These are phyloP conservation scores for Henricia sp. DNA, from an alignment of 53 echinoderm and acorn worm genomes.

Conservation along the genomic window DNA sequence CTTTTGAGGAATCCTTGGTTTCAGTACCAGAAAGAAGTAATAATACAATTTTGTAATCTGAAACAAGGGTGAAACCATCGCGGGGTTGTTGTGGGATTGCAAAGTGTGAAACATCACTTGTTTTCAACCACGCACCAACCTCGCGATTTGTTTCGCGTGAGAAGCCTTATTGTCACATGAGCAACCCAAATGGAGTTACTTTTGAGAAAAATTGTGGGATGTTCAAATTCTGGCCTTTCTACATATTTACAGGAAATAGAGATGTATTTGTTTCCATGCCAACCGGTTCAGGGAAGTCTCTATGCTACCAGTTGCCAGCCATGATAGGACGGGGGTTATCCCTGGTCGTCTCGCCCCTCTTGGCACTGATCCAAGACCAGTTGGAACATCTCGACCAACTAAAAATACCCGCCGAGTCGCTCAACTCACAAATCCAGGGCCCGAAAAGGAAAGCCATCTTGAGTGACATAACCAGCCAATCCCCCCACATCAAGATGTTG, in stretches of 20 bases:
- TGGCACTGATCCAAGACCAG: constrained; percentile 97
- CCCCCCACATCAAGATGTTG: constrained; percentile 77
- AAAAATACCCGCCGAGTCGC: constrained; percentile 72
- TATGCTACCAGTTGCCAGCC: constrained; percentile 95
- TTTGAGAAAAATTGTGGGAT: too few relatives aligned
- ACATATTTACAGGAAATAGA: constrained; percentile 71
- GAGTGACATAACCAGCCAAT: constrained; percentile 70
- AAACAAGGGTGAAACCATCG: too few relatives aligned
- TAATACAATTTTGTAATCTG: too few relatives aligned
- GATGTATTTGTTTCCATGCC: constrained; percentile 98
- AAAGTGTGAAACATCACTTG: too few relatives aligned
- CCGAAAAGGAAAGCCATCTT: constrained; percentile 73
- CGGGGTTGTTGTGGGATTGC: too few relatives aligned
- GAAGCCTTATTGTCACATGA: too few relatives aligned
- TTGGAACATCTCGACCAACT: constrained; percentile 78
- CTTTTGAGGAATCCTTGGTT: too few relatives aligned
- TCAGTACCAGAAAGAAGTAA: too few relatives aligned
- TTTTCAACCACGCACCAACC: too few relatives aligned
- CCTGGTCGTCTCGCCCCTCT: constrained; percentile 91
- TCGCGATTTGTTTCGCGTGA: too few relatives aligned
- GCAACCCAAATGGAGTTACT: too few relatives aligned
- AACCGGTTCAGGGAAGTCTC: constrained; percentile 97
- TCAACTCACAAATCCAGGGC: constrained; percentile 90
- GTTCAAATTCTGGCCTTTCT: too few relatives aligned
- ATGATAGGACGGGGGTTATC: constrained; percentile 68